phyloP scores from a whole-genome alignment of 2,888 invertebrate species.

The Lydus trimaculatus region DNA sequence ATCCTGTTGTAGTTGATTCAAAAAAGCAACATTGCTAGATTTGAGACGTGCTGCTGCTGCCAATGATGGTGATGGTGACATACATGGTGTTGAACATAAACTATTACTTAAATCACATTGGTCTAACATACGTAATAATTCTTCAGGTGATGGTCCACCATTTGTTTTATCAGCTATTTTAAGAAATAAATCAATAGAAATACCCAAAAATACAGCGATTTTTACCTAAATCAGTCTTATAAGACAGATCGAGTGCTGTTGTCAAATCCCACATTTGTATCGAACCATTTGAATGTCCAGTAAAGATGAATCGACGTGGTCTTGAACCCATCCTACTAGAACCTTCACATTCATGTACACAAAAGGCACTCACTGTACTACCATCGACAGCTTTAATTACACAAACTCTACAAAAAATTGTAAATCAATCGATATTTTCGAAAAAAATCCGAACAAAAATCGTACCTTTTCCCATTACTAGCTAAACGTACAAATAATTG shows the following conservation, averaged over 20 bases:
- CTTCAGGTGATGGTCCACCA: constrained; percentile 93
- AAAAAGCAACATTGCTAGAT: constrained; percentile 69
- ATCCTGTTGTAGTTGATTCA: constrained; percentile 64
- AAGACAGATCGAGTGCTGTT: constrained; percentile 85
- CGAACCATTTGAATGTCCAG: constrained; percentile 91
- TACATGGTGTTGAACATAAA: constrained; percentile 78
- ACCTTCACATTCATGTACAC: constrained; percentile 97
- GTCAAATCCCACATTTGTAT: constrained; percentile 99
- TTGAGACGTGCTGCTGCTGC: constrained; percentile 66
- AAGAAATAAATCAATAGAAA: constrained; percentile 18
- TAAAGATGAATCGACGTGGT: constrained; percentile 87
- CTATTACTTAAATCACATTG: constrained; percentile 92
- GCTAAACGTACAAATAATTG: constrained; percentile 93
- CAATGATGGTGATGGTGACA: constrained; percentile 74
- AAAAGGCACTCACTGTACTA: constrained; percentile 92
- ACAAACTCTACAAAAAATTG: constrained; percentile 74
- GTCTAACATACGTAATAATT: constrained; percentile 88
- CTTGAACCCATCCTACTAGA: constrained; percentile 90
- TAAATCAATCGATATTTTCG: neutral
- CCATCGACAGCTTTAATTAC: constrained; percentile 94
- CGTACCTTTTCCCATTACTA: constrained; percentile 88
- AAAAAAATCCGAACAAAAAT: neutral
- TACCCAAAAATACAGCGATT: neutral
- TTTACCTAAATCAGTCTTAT: constrained; percentile 63
- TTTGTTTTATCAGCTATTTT: constrained; percentile 66